Evolutionary conservation across 2,113 vertebrate species (phyloP).

Genomic region (Diadophis punctatus): DNA sequence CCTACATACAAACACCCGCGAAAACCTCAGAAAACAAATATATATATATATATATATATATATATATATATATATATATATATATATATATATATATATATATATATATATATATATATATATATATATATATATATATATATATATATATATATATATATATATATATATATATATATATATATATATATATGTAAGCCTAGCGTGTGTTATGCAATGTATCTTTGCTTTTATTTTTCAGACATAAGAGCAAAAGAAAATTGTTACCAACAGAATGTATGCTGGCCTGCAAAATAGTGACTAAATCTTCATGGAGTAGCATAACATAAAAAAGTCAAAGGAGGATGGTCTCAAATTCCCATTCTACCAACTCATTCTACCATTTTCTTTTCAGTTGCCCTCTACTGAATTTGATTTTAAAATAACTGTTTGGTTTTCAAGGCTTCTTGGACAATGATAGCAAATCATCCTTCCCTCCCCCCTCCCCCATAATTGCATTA

Average conservation of each 20-base stretch:
- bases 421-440: not conserved
- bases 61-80: no score
- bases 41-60: no score
- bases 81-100: no score
- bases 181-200: conserved; percentile 57
- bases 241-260: not conserved
- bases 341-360: not conserved
- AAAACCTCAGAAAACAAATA: no score
- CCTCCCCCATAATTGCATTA: not conserved
- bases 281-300: conserved; percentile 42
- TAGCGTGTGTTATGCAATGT: no score
- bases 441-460: not conserved
- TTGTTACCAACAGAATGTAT: conserved; percentile 5
- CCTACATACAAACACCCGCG: no score
- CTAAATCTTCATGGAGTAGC: conserved; percentile 33
- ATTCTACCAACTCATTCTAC: not conserved
- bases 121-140: no score
- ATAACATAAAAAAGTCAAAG: not conserved
- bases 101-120: no score
- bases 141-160: no score
- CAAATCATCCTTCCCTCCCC: not conserved
- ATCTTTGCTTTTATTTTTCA: not conserved
- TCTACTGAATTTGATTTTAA: not conserved
- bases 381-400: not conserved
- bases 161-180: no score